Percentiles rank a stretch among this genome's conserved stretches.
Evolutionary conservation across 2,797 vertebrate species (phyloP).

Genomic region (Antennarius maculatus): DNA sequence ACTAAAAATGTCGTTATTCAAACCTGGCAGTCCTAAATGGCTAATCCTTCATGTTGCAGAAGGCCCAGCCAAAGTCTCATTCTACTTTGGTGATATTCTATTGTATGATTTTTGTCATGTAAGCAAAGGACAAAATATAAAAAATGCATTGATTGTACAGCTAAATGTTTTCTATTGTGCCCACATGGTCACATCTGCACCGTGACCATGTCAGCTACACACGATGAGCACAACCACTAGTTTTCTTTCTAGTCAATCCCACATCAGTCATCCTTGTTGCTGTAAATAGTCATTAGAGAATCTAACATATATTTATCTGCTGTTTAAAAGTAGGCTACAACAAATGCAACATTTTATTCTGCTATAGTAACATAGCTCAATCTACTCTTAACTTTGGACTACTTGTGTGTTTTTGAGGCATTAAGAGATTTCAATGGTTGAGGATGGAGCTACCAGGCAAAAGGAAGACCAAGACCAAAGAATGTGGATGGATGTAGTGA

Average conservation of each 20-base stretch:
- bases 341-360: too few species aligned
- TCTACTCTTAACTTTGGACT: too few species aligned
- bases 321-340: background rate
- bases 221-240: background rate
- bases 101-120: background rate
- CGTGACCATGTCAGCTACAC: background rate
- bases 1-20: constrained; percentile 21
- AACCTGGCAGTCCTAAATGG: background rate
- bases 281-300: background rate
- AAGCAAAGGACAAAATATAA: background rate
- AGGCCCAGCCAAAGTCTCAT: background rate
- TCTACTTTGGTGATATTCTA: too few species aligned
- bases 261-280: background rate
- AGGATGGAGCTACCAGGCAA: too few species aligned
- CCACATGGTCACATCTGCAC: background rate
- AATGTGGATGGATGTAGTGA: too few species aligned
- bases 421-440: too few species aligned
- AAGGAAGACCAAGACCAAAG: too few species aligned
- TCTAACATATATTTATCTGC: background rate
- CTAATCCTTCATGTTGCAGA: constrained; percentile 6
- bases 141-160: background rate
- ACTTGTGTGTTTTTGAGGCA: background rate
- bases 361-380: too few species aligned
- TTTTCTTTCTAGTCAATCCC: background rate
- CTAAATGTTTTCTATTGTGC: background rate